Conservation (phyloP, 2,888 invertebrate species). For the Ecdyonurus torrentis region DNA sequence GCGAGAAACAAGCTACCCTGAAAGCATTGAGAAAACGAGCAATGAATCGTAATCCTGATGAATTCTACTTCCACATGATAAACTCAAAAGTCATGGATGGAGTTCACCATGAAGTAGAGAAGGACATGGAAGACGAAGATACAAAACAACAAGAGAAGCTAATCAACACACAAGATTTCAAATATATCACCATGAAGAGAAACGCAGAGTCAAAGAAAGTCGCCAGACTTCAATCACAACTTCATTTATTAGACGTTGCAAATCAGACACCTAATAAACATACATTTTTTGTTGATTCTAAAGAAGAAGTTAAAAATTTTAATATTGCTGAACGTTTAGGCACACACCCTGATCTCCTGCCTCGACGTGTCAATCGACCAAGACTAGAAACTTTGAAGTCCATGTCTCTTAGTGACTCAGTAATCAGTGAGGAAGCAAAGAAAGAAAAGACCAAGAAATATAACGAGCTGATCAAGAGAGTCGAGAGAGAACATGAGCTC, state of each 20-base stretch:
- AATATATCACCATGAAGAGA: conserved; percentile 73
- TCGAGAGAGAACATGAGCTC: conserved; percentile 59
- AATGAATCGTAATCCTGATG: conserved; percentile 90
- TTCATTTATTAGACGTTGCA: conserved; percentile 67
- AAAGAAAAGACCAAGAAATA: conserved; percentile 46
- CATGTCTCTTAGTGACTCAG: conserved; percentile 36
- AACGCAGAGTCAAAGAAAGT: conserved; percentile 67
- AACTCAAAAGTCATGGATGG: conserved; percentile 54
- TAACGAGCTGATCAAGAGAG: conserved; percentile 55
- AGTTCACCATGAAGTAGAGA: conserved; percentile 32
- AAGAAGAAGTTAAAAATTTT: conserved; percentile 39
- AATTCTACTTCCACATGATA: conserved; percentile 96
- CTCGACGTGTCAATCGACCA: conserved; percentile 51
- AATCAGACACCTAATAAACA: conserved; percentile 56
- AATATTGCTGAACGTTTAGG: conserved; percentile 52
- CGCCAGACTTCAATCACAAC: conserved; percentile 51
- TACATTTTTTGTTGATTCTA: conserved; percentile 56
- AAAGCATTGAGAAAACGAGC: conserved; percentile 69
- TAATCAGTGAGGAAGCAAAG: conserved; percentile 31
- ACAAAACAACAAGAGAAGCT: conserved; percentile 69
- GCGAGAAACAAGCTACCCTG: conserved; percentile 66
- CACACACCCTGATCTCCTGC: conserved; percentile 55
- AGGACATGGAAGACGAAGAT: conserved; percentile 49
- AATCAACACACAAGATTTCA: conserved; percentile 83
- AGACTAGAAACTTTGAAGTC: conserved; percentile 39